Conservation (phyloP, 53 echinoderm and acorn worm species). For the Antedon mediterranea region DNA sequence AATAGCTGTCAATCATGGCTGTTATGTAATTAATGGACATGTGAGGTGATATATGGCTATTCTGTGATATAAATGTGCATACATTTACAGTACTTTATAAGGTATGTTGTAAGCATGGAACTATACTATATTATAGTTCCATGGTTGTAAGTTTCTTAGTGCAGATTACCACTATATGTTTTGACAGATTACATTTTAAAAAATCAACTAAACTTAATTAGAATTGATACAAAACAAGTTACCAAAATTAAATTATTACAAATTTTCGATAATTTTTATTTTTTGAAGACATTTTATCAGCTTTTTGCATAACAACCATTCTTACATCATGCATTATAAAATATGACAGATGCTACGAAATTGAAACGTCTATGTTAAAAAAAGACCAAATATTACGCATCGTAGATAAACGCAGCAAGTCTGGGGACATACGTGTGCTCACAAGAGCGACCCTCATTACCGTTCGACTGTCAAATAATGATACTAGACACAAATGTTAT, state of each 20-base stretch:
- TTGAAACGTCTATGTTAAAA: not conserved
- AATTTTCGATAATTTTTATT: not conserved
- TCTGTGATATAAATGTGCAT: too few relatives aligned
- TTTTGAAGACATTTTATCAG: not conserved
- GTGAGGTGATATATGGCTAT: too few relatives aligned
- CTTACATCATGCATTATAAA: not conserved
- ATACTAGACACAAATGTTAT: not conserved
- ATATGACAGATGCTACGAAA: not conserved
- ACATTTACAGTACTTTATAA: too few relatives aligned
- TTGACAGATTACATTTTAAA: too few relatives aligned
- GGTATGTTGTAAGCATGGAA: too few relatives aligned
- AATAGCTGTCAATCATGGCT: too few relatives aligned
- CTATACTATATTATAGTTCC: too few relatives aligned
- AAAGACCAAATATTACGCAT: not conserved
- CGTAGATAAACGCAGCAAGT: not conserved
- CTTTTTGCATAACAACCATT: not conserved
- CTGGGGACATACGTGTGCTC: not conserved
- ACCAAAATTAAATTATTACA: not conserved
- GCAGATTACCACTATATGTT: too few relatives aligned
- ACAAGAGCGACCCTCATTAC: not conserved
- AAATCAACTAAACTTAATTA: too few relatives aligned
- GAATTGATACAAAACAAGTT: too few relatives aligned
- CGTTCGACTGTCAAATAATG: not conserved
- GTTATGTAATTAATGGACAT: too few relatives aligned
- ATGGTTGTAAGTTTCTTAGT: too few relatives aligned